These are phyloP conservation scores for Gastrophysa polygoni DNA, from an alignment of 2,888 invertebrate species.

Conservation along the genomic window DNA sequence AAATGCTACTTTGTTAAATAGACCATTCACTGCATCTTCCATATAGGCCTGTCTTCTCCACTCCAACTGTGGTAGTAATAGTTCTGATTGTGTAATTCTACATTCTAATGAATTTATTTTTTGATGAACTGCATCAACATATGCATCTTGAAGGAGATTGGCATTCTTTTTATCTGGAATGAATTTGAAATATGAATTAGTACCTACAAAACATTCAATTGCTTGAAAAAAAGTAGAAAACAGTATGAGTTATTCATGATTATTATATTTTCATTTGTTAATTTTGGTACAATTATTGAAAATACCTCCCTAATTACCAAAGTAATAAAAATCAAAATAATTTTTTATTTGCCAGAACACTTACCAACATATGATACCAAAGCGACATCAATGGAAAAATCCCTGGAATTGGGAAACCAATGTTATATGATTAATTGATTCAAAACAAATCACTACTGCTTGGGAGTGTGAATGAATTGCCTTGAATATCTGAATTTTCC, in stretches of 20 bases:
- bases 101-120: constrained; percentile 59
- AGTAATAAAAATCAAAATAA: too few relatives aligned
- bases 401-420: constrained; percentile 49
- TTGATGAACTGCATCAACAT: constrained; percentile 59
- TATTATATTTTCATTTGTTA: constrained; percentile 6
- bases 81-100: constrained; percentile 56
- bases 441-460: too few relatives aligned
- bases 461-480: too few relatives aligned
- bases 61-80: constrained; percentile 56
- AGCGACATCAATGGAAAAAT: constrained; percentile 58
- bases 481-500: too few relatives aligned
- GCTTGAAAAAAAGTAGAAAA: too few relatives aligned
- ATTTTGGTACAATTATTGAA: too few relatives aligned
- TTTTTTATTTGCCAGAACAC: constrained; percentile 34
- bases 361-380: constrained; percentile 59
- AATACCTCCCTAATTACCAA: too few relatives aligned
- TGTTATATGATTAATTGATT: too few relatives aligned
- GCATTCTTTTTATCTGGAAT: constrained; percentile 44
- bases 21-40: constrained; percentile 57
- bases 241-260: too few relatives aligned
- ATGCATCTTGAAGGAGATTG: constrained; percentile 56
- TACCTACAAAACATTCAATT: too few relatives aligned
- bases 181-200: too few relatives aligned
- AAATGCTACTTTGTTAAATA: constrained; percentile 58
- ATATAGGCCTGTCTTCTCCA: constrained; percentile 57